A percentile compares a stretch with the other conserved stretches of the same genome.
Evolutionary conservation across 2,888 invertebrate species (phyloP).

Genomic region (Mycalesis mineus): DNA sequence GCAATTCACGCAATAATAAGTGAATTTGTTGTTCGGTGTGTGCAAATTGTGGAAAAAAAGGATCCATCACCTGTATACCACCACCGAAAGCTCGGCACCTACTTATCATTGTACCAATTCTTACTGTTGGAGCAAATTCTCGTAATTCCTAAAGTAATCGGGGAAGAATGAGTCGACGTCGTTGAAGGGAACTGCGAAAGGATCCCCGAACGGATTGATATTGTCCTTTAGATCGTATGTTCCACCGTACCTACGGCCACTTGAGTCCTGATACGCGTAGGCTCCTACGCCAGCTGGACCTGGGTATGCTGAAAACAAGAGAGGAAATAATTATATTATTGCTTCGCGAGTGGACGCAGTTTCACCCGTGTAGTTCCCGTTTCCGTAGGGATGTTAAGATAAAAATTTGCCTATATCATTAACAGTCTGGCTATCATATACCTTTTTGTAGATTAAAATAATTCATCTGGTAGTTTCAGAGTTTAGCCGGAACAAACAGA

Average conservation of each 20-base stretch:
- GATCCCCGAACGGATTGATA: constrained; percentile 29
- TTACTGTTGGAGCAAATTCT: constrained; percentile 63
- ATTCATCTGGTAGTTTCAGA: no score
- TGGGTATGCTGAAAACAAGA: constrained; percentile 31
- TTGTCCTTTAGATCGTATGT: constrained; percentile 56
- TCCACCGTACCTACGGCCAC: constrained; percentile 67
- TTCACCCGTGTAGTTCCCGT: no score
- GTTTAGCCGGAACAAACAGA: no score
- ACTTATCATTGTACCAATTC: constrained; percentile 33
- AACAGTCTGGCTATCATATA: no score
- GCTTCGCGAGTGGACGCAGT: no score
- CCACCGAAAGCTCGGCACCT: constrained; percentile 54
- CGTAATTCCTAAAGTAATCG: constrained; percentile 59
- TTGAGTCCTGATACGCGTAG: constrained; percentile 57
- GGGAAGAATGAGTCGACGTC: constrained; percentile 51
- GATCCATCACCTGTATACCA: constrained; percentile 34
- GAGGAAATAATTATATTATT: no score
- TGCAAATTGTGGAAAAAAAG: constrained; percentile 1
- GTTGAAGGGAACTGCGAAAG: constrained; percentile 32
- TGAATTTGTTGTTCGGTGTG: background rate
- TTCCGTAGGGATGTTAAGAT: no score
- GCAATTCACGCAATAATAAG: constrained; percentile 2
- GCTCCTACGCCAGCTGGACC: constrained; percentile 47
- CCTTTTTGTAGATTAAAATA: no score
- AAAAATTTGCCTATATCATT: no score